Evolutionary conservation across 2,888 invertebrate species (phyloP), one percentile per base, ranked within the genome.

Genomic region (Erebia epiphron): DNA sequence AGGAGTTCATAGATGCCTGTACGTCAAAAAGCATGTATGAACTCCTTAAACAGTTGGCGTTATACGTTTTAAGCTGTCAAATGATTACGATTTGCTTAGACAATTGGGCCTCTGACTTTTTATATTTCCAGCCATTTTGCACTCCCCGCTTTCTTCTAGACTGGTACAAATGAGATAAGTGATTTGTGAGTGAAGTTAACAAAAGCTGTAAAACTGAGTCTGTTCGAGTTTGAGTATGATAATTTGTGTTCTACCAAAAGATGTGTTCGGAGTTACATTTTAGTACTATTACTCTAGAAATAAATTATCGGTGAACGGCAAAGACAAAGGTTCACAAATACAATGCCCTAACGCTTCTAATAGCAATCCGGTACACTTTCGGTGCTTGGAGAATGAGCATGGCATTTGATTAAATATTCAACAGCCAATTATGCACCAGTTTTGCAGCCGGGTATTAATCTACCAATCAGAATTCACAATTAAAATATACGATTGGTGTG

Each of bases 301-400:
- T 35, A 35, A 35, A 5, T 35, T 35, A 35, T 7, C 35, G 35
- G 35, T 11, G 58, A 50, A 5, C 16, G 16, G n/a, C 13, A 52
- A 26, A 14, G 10, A 46, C 50, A 50, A 50, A 50, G n/a, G n/a
- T 4, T 50, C n/a, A 10, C 56, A 11, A 21, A 11, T 14, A 56
- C 1, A 13, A 26, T 56, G 21, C 13, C 7, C 56, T 56, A 21
- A 21, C 11, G 21, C 21, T 57, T 57, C 56, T 21, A 11, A 57
- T 57, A 18, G 56, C 56, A 26, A 26, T 26, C 21, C 26, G 26
- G 56, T 57, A 26, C 21, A 26, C 26, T 21, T 57, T 26, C 21
- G 62, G 21, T 62, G 68, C 62, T 68, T 68, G 3, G 52, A 62
- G 72, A 72, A 69, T 69, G 72, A 69, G 72, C 72, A 72, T 69